These are phyloP conservation scores for Aspidoscelis tigris DNA, from an alignment of 2,113 vertebrate species.

Conservation along the genomic window DNA sequence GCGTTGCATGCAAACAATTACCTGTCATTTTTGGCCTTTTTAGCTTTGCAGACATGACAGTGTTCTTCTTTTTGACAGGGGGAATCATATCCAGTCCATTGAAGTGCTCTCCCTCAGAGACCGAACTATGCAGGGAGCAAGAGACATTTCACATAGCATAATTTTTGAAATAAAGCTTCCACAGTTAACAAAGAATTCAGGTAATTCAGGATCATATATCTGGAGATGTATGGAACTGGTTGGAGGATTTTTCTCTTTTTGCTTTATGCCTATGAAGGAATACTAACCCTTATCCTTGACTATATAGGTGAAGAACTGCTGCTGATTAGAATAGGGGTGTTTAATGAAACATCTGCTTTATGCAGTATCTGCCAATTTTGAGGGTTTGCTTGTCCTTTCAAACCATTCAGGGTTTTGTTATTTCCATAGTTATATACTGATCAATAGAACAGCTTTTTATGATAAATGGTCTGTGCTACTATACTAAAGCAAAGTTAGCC, in stretches of 20 bases:
- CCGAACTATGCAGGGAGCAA: constrained; percentile 89
- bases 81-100: constrained; percentile 77
- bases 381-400: background rate
- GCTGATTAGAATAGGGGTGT: background rate
- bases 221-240: background rate
- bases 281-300: background rate
- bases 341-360: background rate
- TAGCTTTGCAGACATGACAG: constrained; percentile 5
- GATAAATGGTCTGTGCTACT: background rate
- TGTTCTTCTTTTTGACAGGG: constrained; percentile 76
- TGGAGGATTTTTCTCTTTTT: background rate
- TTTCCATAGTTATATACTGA: background rate
- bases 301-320: background rate
- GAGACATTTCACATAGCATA: constrained; percentile 89
- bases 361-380: background rate
- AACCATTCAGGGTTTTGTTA: background rate
- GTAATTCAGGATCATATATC: constrained; percentile 68
- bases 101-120: constrained; percentile 95
- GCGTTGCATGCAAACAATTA: background rate
- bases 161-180: constrained; percentile 90
- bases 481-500: background rate
- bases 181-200: constrained; percentile 77
- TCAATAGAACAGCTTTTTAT: background rate
- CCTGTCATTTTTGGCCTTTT: background rate
- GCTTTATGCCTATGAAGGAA: background rate